Conservation (phyloP, 2,797 vertebrate genomes). For the Acanthopagrus latus region DNA sequence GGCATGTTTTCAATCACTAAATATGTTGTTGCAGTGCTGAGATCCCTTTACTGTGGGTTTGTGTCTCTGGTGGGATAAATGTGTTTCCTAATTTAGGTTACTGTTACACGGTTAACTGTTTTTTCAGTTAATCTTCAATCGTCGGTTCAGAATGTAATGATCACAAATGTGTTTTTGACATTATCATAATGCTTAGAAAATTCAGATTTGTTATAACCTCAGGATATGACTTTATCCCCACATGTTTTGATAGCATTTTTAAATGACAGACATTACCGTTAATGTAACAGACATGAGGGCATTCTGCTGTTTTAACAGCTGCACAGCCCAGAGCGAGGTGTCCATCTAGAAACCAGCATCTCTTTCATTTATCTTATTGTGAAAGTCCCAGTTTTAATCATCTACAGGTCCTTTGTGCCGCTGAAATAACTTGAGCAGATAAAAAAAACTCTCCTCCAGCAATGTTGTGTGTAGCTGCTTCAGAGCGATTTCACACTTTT, state of each 20-base stretch:
- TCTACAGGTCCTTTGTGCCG: slow-evolving; percentile 44
- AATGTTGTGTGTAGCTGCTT: slow-evolving; percentile 40
- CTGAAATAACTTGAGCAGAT: slow-evolving; percentile 40
- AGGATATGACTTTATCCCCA: neutral
- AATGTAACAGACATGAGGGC: slow-evolving; percentile 17
- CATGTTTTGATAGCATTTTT: slow-evolving; percentile 17
- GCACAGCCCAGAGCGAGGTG: slow-evolving; percentile 39
- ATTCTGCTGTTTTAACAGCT: slow-evolving; percentile 12
- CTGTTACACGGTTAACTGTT: neutral
- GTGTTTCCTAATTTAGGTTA: slow-evolving; percentile 1
- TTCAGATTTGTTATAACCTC: slow-evolving; percentile 24
- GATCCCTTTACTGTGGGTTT: neutral
- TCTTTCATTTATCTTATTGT: slow-evolving; percentile 12
- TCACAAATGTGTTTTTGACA: slow-evolving; percentile 8
- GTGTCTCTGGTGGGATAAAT: neutral
- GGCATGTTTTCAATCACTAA: neutral
- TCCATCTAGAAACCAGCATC: slow-evolving; percentile 18
- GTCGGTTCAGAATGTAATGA: neutral
- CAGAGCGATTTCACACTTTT: slow-evolving; percentile 58
- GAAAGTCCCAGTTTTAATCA: slow-evolving; percentile 12
- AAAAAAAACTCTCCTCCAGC: slow-evolving; percentile 49
- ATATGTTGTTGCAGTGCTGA: neutral
- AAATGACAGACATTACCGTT: slow-evolving; percentile 16
- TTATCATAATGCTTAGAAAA: neutral
- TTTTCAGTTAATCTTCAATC: neutral